Percentiles rank a stretch among this genome's conserved stretches.
Evolutionary conservation across 2,113 vertebrate genomes (phyloP).

Genomic region (Oryzias curvinotus): DNA sequence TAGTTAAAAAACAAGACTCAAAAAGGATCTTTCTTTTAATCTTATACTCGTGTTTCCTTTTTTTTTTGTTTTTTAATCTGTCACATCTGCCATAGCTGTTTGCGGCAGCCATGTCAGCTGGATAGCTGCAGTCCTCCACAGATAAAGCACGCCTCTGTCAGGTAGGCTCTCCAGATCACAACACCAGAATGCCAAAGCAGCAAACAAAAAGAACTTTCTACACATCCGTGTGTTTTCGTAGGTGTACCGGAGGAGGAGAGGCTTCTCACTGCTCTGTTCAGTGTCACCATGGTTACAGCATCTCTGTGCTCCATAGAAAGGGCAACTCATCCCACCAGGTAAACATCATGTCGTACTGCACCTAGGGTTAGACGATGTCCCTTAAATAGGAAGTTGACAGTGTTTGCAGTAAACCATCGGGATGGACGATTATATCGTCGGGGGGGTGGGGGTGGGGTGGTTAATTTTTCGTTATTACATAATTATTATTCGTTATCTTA

Average conservation of each 20-base stretch:
- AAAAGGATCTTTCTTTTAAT: neutral
- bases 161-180: constrained; percentile 66
- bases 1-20: neutral
- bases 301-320: constrained; percentile 72
- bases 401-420: no score
- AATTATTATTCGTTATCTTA: no score
- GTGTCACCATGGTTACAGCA: constrained; percentile 81
- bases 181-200: constrained; percentile 1
- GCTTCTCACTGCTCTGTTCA: constrained; percentile 75
- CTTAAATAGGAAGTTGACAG: no score
- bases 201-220: constrained; percentile 29
- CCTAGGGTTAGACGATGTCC: no score
- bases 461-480: no score
- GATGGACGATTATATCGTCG: no score
- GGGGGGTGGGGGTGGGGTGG: no score
- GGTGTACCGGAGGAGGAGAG: constrained; percentile 63
- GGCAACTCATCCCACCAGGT: constrained; percentile 77
- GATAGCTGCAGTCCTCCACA: constrained; percentile 66
- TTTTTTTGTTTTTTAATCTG: constrained; percentile 1
- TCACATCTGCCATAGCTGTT: constrained; percentile 71
- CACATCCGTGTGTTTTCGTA: constrained; percentile 51
- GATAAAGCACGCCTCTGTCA: constrained; percentile 75
- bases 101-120: constrained; percentile 63
- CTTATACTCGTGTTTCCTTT: constrained; percentile 24
- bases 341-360: constrained; percentile 18